Base-by-base conservation (phyloP, 1,140 invertebrate genomes). In the Drosophila sulfurigaster region DNA sequence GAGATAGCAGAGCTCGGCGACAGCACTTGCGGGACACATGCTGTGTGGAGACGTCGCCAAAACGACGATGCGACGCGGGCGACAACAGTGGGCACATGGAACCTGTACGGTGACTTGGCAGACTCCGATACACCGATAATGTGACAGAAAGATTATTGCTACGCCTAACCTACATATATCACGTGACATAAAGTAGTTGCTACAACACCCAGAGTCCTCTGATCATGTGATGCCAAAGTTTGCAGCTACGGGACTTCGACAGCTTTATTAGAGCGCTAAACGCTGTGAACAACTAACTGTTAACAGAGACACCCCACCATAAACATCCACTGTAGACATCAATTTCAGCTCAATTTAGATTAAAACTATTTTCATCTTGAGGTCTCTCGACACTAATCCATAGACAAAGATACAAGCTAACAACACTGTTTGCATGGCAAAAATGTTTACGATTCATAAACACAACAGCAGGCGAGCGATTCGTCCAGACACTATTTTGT, bases 391-490 rank as follows among this genome's bases (percentile, higher is more conserved):
- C 49, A 52, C 49, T 54, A 32, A 15, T 3, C 7, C 51, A 38
- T 38, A 13, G 1, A 32, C 25, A 54, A 35, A 15, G 13, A 54
- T 10, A 49, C 7, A 48, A 48, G 8, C 15, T 16, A 48, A 20
- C 3, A 46, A 62, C 30, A 49, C 45, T 81, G 74, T 81, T 85
- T 80, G 66, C 54, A 60, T 70, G 51, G 80, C 65, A 75, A 78
- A 52, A 38, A 38, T 38, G 35, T 83, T 85, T 67, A 69, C 68
- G 45, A 85, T 81, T 81, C 81, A 85, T 75, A 81, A 79, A 78
- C 43, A 25, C n/a, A 58, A 48, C 49, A n/a, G 6, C 35, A 43
- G 48, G 16, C 59, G 46, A 8, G 35, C 35, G 7, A 10, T 38
- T 38, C 2, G 49, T 13, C 41, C 51, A 54, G n/a, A 15, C n/a